Base-by-base conservation (phyloP, 2,797 vertebrate genomes). In the Ctenopoma multispine region DNA sequence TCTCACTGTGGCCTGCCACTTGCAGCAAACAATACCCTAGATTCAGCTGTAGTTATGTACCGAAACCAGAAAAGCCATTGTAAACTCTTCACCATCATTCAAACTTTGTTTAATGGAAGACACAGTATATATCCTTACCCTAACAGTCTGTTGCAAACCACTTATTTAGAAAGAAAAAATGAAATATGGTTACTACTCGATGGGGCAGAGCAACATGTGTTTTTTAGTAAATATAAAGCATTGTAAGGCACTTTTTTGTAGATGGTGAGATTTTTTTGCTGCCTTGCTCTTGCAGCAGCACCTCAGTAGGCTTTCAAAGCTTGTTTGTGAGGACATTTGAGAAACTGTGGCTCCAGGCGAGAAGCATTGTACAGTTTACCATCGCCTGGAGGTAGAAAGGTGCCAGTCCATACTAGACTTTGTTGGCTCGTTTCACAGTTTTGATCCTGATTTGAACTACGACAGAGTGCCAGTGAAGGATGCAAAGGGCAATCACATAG, bases 301-400 rank as follows among this genome's bases (percentile, higher is more conserved):
- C 68, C 15, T n/a, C n/a, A n/a, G n/a, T n/a, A n/a, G n/a, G 21
- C 64, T 63, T 48, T 73, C 63, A 53, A 70, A 8, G 55, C 34
- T 15, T 65, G 75, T 82, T 73, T 77, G 61, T 69, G 61, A 73
- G 62, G 62, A 69, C 36, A 15, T 82, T 70, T 77, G 71, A 74
- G 71, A 77, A 67, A 27, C 73, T 76, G 13, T 85, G 77, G 75
- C 86, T 87, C 50, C 62, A 64, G 80, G 83, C 72, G 1, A 77
- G 67, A 65, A 70, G 71, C 69, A 50, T 61, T 76, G 79, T 55
- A 68, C 75, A 58, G 73, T 87, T 84, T 75, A 82, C 64, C 53
- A 69, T 82, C 11, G 73, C 83, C 86, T 80, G 65, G 31, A 83
- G 84, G 69, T 62, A 79, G 61, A 83, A 71, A 62, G 55, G 46